Evolutionary conservation across 2,113 vertebrate genomes (phyloP), one percentile per base, ranked within the genome.

Genomic region (Cochlearius cochlearius): DNA sequence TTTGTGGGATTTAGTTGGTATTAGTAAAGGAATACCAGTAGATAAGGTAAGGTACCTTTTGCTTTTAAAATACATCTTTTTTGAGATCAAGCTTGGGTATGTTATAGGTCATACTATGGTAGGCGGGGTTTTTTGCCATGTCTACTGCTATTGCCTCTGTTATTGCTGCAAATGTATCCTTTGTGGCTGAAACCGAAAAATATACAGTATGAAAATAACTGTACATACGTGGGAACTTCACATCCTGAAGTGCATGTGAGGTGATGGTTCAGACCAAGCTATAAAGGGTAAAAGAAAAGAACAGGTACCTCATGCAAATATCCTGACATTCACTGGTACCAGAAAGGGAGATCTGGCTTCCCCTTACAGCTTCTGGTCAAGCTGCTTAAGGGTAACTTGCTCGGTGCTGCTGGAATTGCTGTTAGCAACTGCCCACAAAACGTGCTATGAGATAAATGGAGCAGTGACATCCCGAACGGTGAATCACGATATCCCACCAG

Each of bases 41-140:
- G 34, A n/a, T 43, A 47, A 75, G 15, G 16, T 64, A 55, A 56
- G 19, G 30, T 67, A 18, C 8, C 22, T 72, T 72, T 55, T 74
- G 21, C 34, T 32, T 90, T 94, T 72, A 49, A 56, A 67, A n/a
- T 67, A 26, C 25, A 15, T 39, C 9, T 34, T 52, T 23, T 82
- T 34, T 80, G 15, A 76, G 38, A 88, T 22, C 13, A 75, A 56
- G 30, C 1, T 62, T n/a, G 62, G n/a, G 8, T 41, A 9, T 53
- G 15, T 58, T 58, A 27, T 47, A 2, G 6, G 17, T 62, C 19
- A 13, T 12, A 3, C 18, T 41, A 45, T 1, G 3, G 43, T 10
- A 43, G 39, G 15, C 15, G 15, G 26, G 0, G 2, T 27, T 53
- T 52, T 75, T 64, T 55, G 13, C 29, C 22, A 5, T 1, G 2